phyloP scores from a whole-genome alignment of 2,888 invertebrate species.

The Mamestra brassicae region DNA sequence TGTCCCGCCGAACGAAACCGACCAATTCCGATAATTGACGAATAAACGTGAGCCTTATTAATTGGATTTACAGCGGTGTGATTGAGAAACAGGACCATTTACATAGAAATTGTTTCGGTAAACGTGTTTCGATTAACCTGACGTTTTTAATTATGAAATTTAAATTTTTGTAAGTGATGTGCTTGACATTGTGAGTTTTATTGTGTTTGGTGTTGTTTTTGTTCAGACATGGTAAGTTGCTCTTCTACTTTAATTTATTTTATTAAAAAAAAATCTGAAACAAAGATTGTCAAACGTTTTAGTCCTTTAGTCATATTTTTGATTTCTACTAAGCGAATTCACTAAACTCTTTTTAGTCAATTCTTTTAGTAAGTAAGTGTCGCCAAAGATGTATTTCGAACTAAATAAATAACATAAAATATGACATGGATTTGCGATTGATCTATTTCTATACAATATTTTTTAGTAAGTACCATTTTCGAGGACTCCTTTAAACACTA shows the following conservation, averaged over 20 bases:
- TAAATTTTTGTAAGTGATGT: slow-evolving; percentile 56
- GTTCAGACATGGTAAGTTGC: slow-evolving; percentile 58
- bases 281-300: neutral
- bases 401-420: neutral
- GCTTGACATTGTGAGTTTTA: slow-evolving; percentile 53
- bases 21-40: slow-evolving; percentile 65
- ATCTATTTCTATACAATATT: too few relatives aligned
- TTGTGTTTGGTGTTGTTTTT: slow-evolving; percentile 57
- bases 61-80: slow-evolving; percentile 66
- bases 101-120: slow-evolving; percentile 63
- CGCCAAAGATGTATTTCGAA: slow-evolving; percentile 41
- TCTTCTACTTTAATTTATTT: neutral
- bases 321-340: neutral
- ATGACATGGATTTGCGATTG: too few relatives aligned
- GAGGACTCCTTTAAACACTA: neutral
- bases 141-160: slow-evolving; percentile 51
- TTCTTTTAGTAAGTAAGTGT: neutral
- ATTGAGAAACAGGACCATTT: slow-evolving; percentile 65
- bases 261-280: neutral
- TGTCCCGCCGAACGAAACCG: slow-evolving; percentile 31
- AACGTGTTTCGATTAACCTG: slow-evolving; percentile 55
- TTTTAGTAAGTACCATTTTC: neutral
- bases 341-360: too few relatives aligned
- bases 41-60: slow-evolving; percentile 68
- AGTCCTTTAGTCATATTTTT: neutral